These are phyloP conservation scores for Heterohyrax brucei DNA, from an alignment of 2,797 vertebrate genomes.

Conservation along the genomic window DNA sequence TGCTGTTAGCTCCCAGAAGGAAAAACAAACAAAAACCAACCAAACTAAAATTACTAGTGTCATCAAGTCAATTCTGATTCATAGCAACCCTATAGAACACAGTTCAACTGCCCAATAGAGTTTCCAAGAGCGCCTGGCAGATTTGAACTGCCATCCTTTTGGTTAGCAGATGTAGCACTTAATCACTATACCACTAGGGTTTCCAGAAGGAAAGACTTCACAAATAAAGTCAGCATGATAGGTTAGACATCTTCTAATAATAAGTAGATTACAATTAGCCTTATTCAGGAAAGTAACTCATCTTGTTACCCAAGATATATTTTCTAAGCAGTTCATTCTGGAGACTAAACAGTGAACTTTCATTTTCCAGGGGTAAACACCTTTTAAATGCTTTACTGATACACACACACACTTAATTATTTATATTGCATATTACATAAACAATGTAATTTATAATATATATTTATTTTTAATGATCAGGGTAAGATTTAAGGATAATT, in stretches of 20 bases:
- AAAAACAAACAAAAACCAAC: too few species aligned
- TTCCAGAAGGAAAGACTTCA: conserved; percentile 3
- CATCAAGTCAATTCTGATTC: too few species aligned
- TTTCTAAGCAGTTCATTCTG: conserved; percentile 21
- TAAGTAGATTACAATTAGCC: conserved; percentile 36
- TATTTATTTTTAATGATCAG: neutral
- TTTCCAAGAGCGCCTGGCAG: too few species aligned
- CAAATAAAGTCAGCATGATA: neutral
- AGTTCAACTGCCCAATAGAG: too few species aligned
- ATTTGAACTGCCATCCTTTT: too few species aligned
- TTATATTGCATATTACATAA: too few species aligned
- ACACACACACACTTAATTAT: neutral
- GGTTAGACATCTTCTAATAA: conserved; percentile 30
- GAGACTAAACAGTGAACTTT: neutral
- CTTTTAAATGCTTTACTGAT: neutral
- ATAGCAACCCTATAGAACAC: too few species aligned
- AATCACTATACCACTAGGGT: too few species aligned
- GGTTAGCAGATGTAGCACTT: too few species aligned
- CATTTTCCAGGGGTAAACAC: conserved; percentile 11
- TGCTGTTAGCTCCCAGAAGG: neutral
- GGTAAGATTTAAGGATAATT: neutral
- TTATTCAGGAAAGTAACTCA: conserved; percentile 2
- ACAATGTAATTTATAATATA: too few species aligned
- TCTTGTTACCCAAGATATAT: neutral
- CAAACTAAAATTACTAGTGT: too few species aligned